Conservation (phyloP, 1,140 invertebrate species). For the Cataglyphis hispanica region DNA sequence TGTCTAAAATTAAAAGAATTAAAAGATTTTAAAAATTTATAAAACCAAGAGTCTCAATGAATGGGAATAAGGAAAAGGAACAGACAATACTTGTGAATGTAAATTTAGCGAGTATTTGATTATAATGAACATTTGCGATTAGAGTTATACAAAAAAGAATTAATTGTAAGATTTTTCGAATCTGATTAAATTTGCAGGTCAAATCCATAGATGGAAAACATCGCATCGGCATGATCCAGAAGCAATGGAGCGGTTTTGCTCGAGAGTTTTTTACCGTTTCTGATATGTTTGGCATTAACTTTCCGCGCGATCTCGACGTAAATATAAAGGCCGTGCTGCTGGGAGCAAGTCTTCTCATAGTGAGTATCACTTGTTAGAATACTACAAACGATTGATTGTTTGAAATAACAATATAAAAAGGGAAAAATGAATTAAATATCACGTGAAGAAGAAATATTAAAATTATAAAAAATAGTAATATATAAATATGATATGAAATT, state of each 20-base stretch:
- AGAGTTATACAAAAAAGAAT: background rate
- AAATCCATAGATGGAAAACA: slow-evolving; percentile 89
- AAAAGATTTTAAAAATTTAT: background rate
- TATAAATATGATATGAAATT: too few relatives aligned
- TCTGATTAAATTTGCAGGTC: slow-evolving; percentile 84
- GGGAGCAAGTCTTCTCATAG: slow-evolving; percentile 91
- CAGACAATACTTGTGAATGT: background rate
- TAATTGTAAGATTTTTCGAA: background rate
- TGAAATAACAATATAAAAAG: background rate
- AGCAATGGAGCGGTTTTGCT: slow-evolving; percentile 91
- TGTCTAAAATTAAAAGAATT: background rate
- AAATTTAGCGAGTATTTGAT: background rate
- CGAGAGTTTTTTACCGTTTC: slow-evolving; percentile 92
- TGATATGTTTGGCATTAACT: slow-evolving; percentile 92
- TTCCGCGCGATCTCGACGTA: slow-evolving; percentile 93
- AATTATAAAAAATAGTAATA: background rate
- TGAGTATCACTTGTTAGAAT: slow-evolving; percentile 84
- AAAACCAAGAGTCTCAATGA: background rate
- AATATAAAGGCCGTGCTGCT: slow-evolving; percentile 93
- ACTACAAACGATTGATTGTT: background rate
- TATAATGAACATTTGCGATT: background rate
- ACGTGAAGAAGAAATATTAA: background rate
- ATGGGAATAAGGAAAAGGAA: background rate
- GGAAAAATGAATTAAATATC: background rate
- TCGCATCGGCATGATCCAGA: slow-evolving; percentile 92